These are phyloP conservation scores for Lepidurus arcticus DNA, from an alignment of 1,140 invertebrate species.

Conservation along the genomic window DNA sequence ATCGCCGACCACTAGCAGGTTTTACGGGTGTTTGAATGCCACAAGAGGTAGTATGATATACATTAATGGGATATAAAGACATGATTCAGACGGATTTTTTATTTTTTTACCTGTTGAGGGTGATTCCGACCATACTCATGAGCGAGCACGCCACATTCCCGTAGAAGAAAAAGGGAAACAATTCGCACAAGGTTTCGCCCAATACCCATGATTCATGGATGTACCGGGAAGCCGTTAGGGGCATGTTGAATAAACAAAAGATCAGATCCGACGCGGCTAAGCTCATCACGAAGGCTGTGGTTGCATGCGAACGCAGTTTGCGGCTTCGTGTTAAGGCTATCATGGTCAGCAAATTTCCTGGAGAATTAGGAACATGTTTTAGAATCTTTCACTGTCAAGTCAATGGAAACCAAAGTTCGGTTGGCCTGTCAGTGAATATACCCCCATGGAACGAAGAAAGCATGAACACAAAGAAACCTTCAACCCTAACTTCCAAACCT, in stretches of 20 bases:
- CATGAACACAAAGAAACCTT: not conserved
- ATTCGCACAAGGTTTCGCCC: conserved; percentile 67
- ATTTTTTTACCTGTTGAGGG: conserved; percentile 67
- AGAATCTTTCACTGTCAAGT: not conserved
- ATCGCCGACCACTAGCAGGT: not conserved
- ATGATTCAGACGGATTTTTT: not conserved
- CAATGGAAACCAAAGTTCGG: not conserved
- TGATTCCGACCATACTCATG: conserved; percentile 82
- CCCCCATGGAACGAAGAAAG: not conserved
- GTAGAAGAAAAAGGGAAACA: conserved; percentile 84
- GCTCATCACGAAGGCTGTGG: conserved; percentile 79
- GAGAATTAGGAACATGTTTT: conserved; percentile 39
- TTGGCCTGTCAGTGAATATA: not conserved
- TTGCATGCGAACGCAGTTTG: conserved; percentile 70
- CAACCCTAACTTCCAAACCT: not conserved
- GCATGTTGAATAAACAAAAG: conserved; percentile 76
- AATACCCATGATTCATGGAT: conserved; percentile 73
- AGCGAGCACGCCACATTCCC: conserved; percentile 80
- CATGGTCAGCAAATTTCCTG: conserved; percentile 75
- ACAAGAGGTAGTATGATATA: not conserved
- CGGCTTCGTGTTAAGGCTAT: conserved; percentile 65
- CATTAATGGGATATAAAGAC: not conserved
- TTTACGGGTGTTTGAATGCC: not conserved
- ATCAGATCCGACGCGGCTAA: conserved; percentile 77
- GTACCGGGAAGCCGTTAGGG: conserved; percentile 72